Evolutionary conservation across 2,113 vertebrate species (phyloP).

Genomic region (Laticauda colubrina): DNA sequence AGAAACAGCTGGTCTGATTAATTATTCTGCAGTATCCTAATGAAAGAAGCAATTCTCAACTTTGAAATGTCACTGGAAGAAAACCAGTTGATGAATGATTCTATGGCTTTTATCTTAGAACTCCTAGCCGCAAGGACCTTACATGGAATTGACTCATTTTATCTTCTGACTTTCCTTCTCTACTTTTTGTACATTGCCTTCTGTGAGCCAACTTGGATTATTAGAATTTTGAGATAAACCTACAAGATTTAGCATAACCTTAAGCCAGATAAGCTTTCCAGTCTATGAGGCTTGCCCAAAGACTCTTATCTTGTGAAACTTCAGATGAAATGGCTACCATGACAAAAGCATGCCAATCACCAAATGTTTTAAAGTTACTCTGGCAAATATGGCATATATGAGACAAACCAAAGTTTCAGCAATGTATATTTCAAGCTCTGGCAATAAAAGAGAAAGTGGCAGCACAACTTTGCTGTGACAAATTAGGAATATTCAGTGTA

Average conservation of each 20-base stretch:
- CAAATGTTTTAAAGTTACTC: not conserved
- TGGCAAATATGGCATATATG: not conserved
- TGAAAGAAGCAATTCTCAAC: not conserved
- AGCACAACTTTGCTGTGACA: not conserved
- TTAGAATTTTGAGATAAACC: not conserved
- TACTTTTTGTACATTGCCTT: not conserved
- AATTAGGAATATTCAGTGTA: not conserved
- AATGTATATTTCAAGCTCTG: not conserved
- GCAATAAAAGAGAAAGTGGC: not conserved
- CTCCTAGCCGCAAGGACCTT: not conserved
- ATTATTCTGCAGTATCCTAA: not conserved
- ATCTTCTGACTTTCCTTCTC: not conserved
- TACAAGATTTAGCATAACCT: not conserved
- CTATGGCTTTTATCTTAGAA: not conserved
- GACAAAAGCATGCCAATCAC: not conserved
- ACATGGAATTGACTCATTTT: not conserved
- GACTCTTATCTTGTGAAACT: not conserved
- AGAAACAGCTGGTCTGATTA: not conserved
- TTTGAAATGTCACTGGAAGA: not conserved
- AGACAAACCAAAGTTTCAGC: not conserved
- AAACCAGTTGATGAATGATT: not conserved
- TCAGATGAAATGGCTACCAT: not conserved
- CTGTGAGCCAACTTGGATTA: not conserved
- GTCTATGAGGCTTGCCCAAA: not conserved
- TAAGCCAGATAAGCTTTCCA: not conserved